These are phyloP conservation scores for Gadus macrocephalus DNA, from an alignment of 2,113 vertebrate genomes.

Conservation along the genomic window DNA sequence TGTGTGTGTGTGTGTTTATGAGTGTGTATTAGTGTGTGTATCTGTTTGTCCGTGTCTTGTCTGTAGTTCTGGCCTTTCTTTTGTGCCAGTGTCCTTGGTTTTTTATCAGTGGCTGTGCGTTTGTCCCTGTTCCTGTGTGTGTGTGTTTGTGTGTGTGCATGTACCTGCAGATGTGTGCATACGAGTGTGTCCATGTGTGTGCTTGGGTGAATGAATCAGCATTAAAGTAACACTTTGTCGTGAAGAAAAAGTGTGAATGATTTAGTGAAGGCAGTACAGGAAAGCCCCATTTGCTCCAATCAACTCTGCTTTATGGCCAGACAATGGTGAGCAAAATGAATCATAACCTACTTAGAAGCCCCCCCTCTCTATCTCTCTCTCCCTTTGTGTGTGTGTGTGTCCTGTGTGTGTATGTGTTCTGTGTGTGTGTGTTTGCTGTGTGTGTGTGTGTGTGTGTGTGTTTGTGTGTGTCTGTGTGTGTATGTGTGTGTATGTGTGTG, in stretches of 20 bases:
- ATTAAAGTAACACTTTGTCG: slow-evolving; percentile 35
- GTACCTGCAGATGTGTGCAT: not conserved
- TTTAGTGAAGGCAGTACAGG: slow-evolving; percentile 39
- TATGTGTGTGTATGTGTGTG: too few relatives aligned
- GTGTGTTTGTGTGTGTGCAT: slow-evolving; percentile 11
- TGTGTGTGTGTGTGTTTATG: not conserved
- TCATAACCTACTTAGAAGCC: slow-evolving; percentile 60
- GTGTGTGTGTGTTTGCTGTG: not conserved
- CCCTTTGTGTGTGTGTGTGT: slow-evolving; percentile 5
- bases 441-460: too few relatives aligned
- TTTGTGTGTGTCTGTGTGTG: too few relatives aligned
- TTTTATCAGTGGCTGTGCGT: not conserved
- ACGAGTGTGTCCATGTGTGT: not conserved
- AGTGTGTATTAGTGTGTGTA: too few relatives aligned
- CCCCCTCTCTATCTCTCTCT: slow-evolving; percentile 9
- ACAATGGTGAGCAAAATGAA: slow-evolving; percentile 61
- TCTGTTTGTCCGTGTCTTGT: not conserved
- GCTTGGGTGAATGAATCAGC: slow-evolving; percentile 7
- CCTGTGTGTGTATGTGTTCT: slow-evolving; percentile 6
- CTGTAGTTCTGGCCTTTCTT: not conserved
- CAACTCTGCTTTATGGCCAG: slow-evolving; percentile 56
- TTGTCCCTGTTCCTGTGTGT: slow-evolving; percentile 2
- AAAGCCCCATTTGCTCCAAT: slow-evolving; percentile 38
- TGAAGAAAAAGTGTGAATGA: slow-evolving; percentile 47
- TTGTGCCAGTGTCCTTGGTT: too few relatives aligned